These are phyloP conservation scores for Brachyistius frenatus DNA, from an alignment of 2,113 vertebrate species.

Conservation along the genomic window DNA sequence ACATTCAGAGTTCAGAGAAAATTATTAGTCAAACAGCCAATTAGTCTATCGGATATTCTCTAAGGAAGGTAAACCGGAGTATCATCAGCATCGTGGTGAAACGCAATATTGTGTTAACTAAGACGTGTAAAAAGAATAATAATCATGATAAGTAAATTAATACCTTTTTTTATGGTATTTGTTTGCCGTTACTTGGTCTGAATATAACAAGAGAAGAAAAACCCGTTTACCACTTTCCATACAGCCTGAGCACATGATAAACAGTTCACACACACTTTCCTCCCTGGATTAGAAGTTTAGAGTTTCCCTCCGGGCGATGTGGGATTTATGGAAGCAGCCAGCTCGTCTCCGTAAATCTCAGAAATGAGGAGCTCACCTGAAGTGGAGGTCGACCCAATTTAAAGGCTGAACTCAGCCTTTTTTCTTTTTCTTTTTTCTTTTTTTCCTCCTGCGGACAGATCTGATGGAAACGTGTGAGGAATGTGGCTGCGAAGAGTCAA, in stretches of 20 bases:
- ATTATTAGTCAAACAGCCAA: too few relatives aligned
- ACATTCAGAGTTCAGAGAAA: too few relatives aligned
- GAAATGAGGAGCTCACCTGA: slow-evolving; percentile 30
- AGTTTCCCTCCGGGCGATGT: not conserved
- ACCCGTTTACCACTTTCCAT: not conserved
- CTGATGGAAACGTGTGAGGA: not conserved
- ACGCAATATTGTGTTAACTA: too few relatives aligned
- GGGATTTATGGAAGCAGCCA: slow-evolving; percentile 12
- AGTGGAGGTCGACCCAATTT: slow-evolving; percentile 47
- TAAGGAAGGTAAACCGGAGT: fast-evolving
- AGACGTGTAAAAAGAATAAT: too few relatives aligned
- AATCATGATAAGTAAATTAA: too few relatives aligned
- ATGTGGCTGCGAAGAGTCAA: slow-evolving; percentile 3
- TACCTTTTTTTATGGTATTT: not conserved
- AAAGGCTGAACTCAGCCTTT: slow-evolving; percentile 5
- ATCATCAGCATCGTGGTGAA: not conserved
- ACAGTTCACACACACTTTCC: slow-evolving; percentile 1
- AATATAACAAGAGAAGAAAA: slow-evolving; percentile 5
- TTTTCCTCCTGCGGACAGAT: not conserved
- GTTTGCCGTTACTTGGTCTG: not conserved
- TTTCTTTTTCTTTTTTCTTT: not conserved
- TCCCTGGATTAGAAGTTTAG: not conserved
- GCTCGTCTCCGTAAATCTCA: not conserved
- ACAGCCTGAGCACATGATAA: not conserved
- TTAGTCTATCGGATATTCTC: fast-evolving